A percentile compares a stretch with the other conserved stretches of the same genome.
Conservation (phyloP, 2,113 vertebrate genomes). For the Oreochromis aureus region DNA sequence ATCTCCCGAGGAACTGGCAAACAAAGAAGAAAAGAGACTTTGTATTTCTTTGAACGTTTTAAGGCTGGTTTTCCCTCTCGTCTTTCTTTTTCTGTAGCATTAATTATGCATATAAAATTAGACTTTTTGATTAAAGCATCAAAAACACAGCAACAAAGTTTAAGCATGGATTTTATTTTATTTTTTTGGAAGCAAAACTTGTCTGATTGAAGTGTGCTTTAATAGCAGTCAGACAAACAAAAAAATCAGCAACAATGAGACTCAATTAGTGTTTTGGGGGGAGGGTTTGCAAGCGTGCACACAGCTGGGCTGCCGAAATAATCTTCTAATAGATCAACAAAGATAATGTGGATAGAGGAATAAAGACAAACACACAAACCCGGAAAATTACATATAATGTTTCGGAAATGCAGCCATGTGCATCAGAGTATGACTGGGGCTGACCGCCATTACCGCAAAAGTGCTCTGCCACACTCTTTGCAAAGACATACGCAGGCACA, state of each 20-base stretch:
- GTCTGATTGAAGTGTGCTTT: slow-evolving; percentile 49
- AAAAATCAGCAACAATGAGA: slow-evolving; percentile 1
- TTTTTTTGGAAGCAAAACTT: neutral
- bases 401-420: neutral
- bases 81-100: slow-evolving; percentile 20
- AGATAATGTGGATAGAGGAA: neutral
- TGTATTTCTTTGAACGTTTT: slow-evolving; percentile 45
- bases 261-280: neutral
- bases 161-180: slow-evolving; percentile 21
- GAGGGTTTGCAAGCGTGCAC: neutral
- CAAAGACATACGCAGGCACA: neutral
- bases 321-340: neutral
- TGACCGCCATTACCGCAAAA: slow-evolving; percentile 11
- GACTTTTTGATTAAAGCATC: slow-evolving; percentile 50
- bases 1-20: slow-evolving; percentile 17
- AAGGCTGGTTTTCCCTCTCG: neutral
- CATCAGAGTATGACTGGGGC: neutral
- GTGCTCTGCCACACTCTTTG: neutral
- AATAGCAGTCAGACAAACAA: slow-evolving; percentile 41
- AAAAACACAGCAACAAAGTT: slow-evolving; percentile 24
- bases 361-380: neutral
- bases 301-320: neutral
- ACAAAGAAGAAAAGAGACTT: slow-evolving; percentile 23
- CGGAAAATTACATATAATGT: neutral
- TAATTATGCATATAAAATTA: slow-evolving; percentile 58